phyloP scores from a whole-genome alignment of 1,140 invertebrate genomes.

The Philopotamus ludificatus region DNA sequence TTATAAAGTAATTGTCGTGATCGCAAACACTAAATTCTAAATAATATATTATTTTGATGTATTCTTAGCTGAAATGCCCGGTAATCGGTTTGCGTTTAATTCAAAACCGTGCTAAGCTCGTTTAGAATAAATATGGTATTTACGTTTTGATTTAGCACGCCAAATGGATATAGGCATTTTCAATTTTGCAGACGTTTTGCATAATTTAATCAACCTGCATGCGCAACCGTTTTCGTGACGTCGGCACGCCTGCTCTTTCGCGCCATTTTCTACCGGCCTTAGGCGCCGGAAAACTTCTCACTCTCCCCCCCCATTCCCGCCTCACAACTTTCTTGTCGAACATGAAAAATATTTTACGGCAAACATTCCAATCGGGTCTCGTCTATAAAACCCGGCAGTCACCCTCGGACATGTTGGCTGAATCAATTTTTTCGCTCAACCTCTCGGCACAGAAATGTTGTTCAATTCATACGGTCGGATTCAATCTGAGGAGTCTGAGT shows the following conservation, averaged over 20 bases:
- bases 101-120: not conserved
- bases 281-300: slow-evolving; percentile 23
- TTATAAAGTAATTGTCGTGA: not conserved
- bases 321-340: slow-evolving; percentile 30
- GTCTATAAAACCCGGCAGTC: slow-evolving; percentile 14
- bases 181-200: slow-evolving; percentile 19
- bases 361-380: not conserved
- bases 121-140: not conserved
- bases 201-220: slow-evolving; percentile 16
- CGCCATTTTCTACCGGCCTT: not conserved
- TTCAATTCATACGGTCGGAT: not conserved
- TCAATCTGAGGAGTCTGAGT: too few species aligned
- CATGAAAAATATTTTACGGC: slow-evolving; percentile 36
- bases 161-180: slow-evolving; percentile 15
- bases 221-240: slow-evolving; percentile 11
- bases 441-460: not conserved
- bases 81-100: not conserved
- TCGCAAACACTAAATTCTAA: not conserved
- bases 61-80: not conserved
- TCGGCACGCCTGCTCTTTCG: slow-evolving; percentile 1
- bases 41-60: not conserved
- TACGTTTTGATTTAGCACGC: slow-evolving; percentile 12
- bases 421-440: not conserved
- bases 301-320: not conserved
- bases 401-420: slow-evolving; percentile 3